Percentiles rank a stretch among this genome's conserved stretches.
These are phyloP conservation scores for Saturnia pavonia DNA, from an alignment of 2,888 invertebrate genomes.

Conservation along the genomic window DNA sequence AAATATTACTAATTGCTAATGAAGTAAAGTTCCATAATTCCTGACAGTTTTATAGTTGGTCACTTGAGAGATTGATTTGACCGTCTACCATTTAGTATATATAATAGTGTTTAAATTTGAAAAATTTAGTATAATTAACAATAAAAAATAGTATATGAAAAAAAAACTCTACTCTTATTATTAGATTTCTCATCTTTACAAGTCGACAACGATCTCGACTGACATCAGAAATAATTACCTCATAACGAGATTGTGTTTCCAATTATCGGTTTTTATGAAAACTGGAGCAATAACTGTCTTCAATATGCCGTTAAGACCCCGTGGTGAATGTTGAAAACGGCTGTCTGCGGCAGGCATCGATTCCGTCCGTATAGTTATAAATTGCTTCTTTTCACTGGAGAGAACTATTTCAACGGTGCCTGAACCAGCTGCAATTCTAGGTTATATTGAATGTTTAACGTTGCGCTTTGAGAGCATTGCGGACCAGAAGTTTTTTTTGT, in stretches of 20 bases:
- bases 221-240: neutral
- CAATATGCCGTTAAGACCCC: slow-evolving; percentile 7
- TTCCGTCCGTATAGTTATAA: slow-evolving; percentile 48
- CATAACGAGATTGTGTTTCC: neutral
- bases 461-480: slow-evolving; percentile 28
- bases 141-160: too few relatives aligned
- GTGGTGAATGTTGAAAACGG: slow-evolving; percentile 29
- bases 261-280: slow-evolving; percentile 18
- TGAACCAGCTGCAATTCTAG: slow-evolving; percentile 28
- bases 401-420: slow-evolving; percentile 38
- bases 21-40: too few relatives aligned
- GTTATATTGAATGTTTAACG: slow-evolving; percentile 45
- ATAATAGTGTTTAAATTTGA: too few relatives aligned
- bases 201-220: neutral
- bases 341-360: slow-evolving; percentile 44
- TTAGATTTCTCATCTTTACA: neutral
- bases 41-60: too few relatives aligned
- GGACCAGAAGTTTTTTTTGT: slow-evolving; percentile 26
- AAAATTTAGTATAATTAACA: too few relatives aligned
- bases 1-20: too few relatives aligned
- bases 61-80: too few relatives aligned
- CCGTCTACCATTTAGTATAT: too few relatives aligned
- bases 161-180: neutral
- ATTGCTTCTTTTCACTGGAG: slow-evolving; percentile 47
- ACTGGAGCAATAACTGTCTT: slow-evolving; percentile 20